These are phyloP conservation scores for Pungitius pungitius DNA, from an alignment of 2,113 vertebrate genomes.

Conservation along the genomic window DNA sequence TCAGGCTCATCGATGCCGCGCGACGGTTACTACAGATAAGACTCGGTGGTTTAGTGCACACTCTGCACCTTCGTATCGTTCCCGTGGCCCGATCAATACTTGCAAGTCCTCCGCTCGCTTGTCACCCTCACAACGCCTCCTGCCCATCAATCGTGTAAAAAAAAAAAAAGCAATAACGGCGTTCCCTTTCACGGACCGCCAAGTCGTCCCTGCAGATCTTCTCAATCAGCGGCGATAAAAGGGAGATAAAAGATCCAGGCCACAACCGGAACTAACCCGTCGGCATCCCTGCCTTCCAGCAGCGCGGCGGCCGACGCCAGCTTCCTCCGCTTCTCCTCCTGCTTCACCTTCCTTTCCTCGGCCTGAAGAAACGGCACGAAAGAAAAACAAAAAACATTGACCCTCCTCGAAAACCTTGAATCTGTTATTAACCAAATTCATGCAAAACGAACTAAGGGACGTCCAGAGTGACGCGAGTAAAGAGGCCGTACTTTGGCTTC, in stretches of 20 bases:
- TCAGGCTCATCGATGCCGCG: constrained; percentile 3
- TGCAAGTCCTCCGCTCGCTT: constrained; percentile 17
- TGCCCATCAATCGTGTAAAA: constrained; percentile 50
- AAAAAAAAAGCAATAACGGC: constrained; percentile 26
- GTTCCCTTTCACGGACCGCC: constrained; percentile 1
- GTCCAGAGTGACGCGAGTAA: background rate
- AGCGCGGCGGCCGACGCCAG: constrained; percentile 84
- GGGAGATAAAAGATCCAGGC: no score
- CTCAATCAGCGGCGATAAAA: no score
- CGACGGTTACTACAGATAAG: background rate
- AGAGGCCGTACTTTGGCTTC: constrained; percentile 78
- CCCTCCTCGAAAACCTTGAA: background rate
- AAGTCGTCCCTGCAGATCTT: no score
- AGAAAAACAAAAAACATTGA: background rate
- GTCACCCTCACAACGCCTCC: constrained; percentile 22
- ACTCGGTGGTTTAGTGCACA: constrained; percentile 12
- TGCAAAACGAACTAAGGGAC: background rate
- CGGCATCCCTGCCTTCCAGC: constrained; percentile 88
- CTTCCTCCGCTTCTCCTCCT: constrained; percentile 89
- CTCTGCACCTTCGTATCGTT: background rate
- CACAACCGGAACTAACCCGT: constrained; percentile 83
- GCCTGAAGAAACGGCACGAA: constrained; percentile 71
- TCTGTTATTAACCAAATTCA: background rate
- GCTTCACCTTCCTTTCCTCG: constrained; percentile 86
- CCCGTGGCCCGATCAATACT: constrained; percentile 62